Percentiles rank a stretch among this genome's conserved stretches.
Evolutionary conservation across 1,140 invertebrate genomes (phyloP).

Genomic region (Nephila pilipes): DNA sequence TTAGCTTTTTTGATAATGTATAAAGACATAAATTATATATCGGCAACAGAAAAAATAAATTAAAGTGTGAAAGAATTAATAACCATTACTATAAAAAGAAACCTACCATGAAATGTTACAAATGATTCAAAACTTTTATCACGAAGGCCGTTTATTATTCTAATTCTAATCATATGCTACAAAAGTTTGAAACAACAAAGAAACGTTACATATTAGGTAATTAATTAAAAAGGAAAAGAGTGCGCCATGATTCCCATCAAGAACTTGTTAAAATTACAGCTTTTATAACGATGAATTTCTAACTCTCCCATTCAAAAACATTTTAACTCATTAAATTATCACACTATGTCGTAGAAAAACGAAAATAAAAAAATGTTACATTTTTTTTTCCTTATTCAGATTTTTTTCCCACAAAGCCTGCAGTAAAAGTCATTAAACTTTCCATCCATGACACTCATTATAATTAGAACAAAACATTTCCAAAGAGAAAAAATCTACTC

Average conservation of each 20-base stretch:
- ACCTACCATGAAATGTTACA: no score
- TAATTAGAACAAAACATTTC: background rate
- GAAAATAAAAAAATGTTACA: background rate
- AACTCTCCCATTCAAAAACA: background rate
- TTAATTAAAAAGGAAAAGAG: slow-evolving; percentile 2
- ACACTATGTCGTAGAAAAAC: background rate
- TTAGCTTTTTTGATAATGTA: no score
- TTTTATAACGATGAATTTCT: background rate
- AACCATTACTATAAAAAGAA: no score
- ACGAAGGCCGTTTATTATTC: background rate
- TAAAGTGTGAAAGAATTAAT: no score
- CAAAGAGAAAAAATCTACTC: background rate
- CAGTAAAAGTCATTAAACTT: slow-evolving; percentile 7
- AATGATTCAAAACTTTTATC: background rate
- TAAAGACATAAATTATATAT: no score
- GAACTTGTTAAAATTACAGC: background rate
- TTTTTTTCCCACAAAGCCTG: background rate
- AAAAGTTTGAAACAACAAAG: background rate
- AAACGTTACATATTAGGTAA: background rate
- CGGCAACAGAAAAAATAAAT: no score
- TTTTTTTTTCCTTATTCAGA: background rate
- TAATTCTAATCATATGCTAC: background rate
- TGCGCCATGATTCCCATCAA: background rate
- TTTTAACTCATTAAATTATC: background rate
- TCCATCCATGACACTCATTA: background rate